A percentile compares a stretch with the other conserved stretches of the same genome.
phyloP scores from a whole-genome alignment of 2,888 invertebrate species.

The Toxonevra muliebris region DNA sequence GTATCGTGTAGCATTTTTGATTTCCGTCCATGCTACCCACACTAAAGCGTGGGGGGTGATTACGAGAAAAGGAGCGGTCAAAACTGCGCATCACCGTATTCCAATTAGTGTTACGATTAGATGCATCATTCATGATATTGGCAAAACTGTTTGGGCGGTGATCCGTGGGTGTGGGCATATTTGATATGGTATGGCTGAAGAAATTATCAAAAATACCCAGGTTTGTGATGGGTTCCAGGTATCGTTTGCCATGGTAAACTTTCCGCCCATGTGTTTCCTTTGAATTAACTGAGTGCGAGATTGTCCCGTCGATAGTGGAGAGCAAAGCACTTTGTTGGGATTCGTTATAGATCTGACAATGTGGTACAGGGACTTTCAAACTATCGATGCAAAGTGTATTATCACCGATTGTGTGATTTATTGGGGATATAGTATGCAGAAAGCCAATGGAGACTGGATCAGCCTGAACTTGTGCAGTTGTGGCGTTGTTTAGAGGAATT shows the following conservation, averaged over 20 bases:
- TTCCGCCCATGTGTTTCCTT: slow-evolving; percentile 29
- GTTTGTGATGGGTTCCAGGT: slow-evolving; percentile 53
- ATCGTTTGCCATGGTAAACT: slow-evolving; percentile 58
- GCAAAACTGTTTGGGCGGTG: not conserved
- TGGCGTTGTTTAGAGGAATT: not conserved
- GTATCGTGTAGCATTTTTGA: no score
- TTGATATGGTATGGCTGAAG: slow-evolving; percentile 51
- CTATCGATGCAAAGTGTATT: slow-evolving; percentile 31
- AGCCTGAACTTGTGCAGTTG: not conserved
- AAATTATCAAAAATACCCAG: slow-evolving; percentile 44
- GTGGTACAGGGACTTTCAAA: slow-evolving; percentile 30
- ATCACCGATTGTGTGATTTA: no score
- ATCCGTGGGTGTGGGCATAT: slow-evolving; percentile 45
- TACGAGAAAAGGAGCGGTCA: slow-evolving; percentile 25
- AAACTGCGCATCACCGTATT: slow-evolving; percentile 44
- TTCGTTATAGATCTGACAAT: slow-evolving; percentile 30
- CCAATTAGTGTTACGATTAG: slow-evolving; percentile 43
- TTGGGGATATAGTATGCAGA: slow-evolving; percentile 25
- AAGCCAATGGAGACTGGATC: not conserved
- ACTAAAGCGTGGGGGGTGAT: slow-evolving; percentile 1
- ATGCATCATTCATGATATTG: slow-evolving; percentile 15
- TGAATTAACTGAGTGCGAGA: not conserved
- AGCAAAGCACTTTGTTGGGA: slow-evolving; percentile 5
- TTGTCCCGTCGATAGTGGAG: slow-evolving; percentile 10
- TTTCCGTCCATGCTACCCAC: slow-evolving; percentile 16